Evolutionary conservation across 2,888 invertebrate genomes (phyloP).

Genomic region (Clistopyga incitator): DNA sequence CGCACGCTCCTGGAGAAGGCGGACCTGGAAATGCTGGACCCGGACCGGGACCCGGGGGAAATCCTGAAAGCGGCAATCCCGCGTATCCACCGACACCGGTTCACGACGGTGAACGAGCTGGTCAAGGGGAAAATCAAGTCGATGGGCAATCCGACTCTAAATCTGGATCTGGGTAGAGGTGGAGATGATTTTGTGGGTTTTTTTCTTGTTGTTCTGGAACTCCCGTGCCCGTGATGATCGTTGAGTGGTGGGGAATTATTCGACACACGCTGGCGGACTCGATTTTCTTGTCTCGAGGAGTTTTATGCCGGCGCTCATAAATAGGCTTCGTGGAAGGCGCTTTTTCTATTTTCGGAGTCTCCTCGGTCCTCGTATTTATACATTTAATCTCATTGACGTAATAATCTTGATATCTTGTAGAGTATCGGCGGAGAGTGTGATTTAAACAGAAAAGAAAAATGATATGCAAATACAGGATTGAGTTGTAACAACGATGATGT

Average conservation of each 20-base stretch:
- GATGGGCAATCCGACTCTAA: constrained; percentile 80
- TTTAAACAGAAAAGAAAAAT: constrained; percentile 1
- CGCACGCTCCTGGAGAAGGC: constrained; percentile 79
- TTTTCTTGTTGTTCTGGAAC: background rate
- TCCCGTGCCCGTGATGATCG: background rate
- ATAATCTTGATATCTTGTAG: constrained; percentile 32
- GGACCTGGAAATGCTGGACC: constrained; percentile 74
- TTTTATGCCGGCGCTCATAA: background rate
- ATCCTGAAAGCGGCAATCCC: constrained; percentile 72
- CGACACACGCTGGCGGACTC: background rate
- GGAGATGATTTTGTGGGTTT: background rate
- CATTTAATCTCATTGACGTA: constrained; percentile 29
- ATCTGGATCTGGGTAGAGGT: constrained; percentile 76
- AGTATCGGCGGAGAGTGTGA: constrained; percentile 27
- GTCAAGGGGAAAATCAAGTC: constrained; percentile 77
- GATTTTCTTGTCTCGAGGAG: background rate
- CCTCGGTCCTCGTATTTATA: constrained; percentile 43
- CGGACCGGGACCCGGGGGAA: constrained; percentile 72
- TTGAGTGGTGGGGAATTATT: background rate
- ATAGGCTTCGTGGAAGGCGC: background rate
- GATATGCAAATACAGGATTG: constrained; percentile 25
- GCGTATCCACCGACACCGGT: constrained; percentile 78
- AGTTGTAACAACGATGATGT: constrained; percentile 28
- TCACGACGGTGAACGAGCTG: constrained; percentile 79
- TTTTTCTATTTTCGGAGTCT: constrained; percentile 65